phyloP scores from a whole-genome alignment of 2,888 invertebrate genomes.

The Apoda limacodes region DNA sequence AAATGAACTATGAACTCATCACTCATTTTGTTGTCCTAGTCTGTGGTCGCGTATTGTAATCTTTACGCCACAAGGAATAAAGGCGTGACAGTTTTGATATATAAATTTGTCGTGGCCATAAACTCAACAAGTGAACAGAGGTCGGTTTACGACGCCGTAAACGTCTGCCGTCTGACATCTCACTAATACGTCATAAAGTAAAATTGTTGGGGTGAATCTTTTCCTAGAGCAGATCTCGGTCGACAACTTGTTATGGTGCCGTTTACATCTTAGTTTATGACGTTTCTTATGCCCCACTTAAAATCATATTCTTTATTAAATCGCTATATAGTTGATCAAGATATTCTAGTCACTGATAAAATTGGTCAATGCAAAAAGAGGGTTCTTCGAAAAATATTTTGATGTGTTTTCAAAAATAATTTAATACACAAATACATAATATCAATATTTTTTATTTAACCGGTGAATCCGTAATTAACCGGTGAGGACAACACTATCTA shows the following conservation, averaged over 20 bases:
- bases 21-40: constrained; percentile 8
- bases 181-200: constrained; percentile 60
- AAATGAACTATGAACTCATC: constrained; percentile 17
- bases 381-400: too few relatives aligned
- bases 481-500: too few relatives aligned
- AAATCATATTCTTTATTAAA: background rate
- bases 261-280: constrained; percentile 13
- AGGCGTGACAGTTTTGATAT: constrained; percentile 22
- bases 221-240: constrained; percentile 21
- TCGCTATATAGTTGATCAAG: too few relatives aligned
- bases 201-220: constrained; percentile 30
- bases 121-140: constrained; percentile 63
- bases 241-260: constrained; percentile 21
- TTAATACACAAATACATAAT: too few relatives aligned
- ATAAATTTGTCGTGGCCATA: constrained; percentile 28
- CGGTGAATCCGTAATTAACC: too few relatives aligned
- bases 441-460: too few relatives aligned
- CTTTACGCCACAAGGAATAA: constrained; percentile 17
- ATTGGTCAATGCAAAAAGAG: too few relatives aligned
- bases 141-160: constrained; percentile 53
- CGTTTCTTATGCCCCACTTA: background rate
- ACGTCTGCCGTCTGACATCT: constrained; percentile 51
- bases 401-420: too few relatives aligned
- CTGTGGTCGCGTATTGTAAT: constrained; percentile 15
- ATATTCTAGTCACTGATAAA: too few relatives aligned